Conservation (phyloP, 2,888 invertebrate genomes). For the Elysia crispata region DNA sequence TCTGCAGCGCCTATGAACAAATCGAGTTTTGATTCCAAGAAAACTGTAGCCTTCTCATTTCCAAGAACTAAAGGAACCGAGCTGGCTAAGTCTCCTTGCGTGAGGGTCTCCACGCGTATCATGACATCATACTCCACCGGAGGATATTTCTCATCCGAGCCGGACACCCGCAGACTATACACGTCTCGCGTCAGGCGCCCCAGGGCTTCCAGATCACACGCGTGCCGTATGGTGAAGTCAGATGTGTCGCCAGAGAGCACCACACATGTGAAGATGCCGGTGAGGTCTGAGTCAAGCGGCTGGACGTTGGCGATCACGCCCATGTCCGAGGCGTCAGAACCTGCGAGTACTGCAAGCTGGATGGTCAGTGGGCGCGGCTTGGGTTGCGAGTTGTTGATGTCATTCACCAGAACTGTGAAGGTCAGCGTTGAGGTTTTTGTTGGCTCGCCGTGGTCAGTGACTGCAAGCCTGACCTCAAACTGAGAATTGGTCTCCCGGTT, state of each 20-base stretch:
- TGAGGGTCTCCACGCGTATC: conserved; percentile 88
- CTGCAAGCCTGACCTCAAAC: conserved; percentile 87
- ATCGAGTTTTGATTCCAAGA: conserved; percentile 86
- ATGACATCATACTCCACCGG: conserved; percentile 89
- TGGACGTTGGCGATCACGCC: conserved; percentile 94
- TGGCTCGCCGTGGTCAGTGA: conserved; percentile 91
- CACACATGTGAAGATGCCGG: conserved; percentile 92
- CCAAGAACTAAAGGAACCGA: conserved; percentile 87
- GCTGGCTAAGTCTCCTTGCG: conserved; percentile 89
- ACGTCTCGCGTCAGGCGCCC: conserved; percentile 42
- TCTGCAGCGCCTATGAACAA: conserved; percentile 47
- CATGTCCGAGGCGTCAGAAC: conserved; percentile 78
- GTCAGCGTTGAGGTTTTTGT: conserved; percentile 89
- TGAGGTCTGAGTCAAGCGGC: conserved; percentile 93
- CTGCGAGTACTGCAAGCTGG: conserved; percentile 84
- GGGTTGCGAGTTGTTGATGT: conserved; percentile 94
- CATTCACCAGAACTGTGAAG: conserved; percentile 84
- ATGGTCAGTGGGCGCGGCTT: conserved; percentile 87
- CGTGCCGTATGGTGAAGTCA: conserved; percentile 81
- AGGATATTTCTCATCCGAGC: conserved; percentile 87
- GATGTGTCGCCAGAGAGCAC: conserved; percentile 72
- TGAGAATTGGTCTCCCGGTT: conserved; percentile 89
- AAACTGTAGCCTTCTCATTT: conserved; percentile 86
- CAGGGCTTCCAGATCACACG: conserved; percentile 87
- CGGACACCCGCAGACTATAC: conserved; percentile 86